Conservation (phyloP, 2,797 vertebrate species). For the Glossophaga mutica region DNA sequence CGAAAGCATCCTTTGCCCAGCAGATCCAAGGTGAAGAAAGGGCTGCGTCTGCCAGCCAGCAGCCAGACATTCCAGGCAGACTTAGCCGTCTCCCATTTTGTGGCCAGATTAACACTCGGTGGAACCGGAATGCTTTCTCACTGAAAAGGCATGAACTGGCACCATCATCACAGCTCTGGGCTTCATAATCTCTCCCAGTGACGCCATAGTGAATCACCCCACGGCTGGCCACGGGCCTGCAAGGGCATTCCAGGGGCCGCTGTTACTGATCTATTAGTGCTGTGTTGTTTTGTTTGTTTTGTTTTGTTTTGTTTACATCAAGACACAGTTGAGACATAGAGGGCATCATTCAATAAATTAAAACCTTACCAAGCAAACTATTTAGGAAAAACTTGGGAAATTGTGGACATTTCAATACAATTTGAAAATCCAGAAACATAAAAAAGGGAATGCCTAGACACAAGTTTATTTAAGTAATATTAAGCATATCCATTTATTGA, state of each 20-base stretch:
- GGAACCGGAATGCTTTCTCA: constrained; percentile 63
- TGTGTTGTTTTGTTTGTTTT: background rate
- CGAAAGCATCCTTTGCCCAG: constrained; percentile 75
- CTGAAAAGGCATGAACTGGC: constrained; percentile 59
- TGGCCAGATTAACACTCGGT: constrained; percentile 44
- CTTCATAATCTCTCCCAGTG: constrained; percentile 12
- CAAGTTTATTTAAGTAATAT: constrained; percentile 1
- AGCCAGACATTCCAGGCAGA: constrained; percentile 70
- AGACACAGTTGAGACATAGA: background rate
- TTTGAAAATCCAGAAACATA: constrained; percentile 10
- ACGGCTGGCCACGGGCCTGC: background rate
- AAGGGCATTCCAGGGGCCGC: background rate
- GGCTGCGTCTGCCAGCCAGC: constrained; percentile 66
- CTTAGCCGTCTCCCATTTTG: constrained; percentile 50
- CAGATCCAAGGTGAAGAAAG: constrained; percentile 74
- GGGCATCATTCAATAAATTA: constrained; percentile 10
- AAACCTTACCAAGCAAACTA: constrained; percentile 13
- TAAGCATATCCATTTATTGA: background rate
- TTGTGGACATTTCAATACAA: background rate
- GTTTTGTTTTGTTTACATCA: background rate
- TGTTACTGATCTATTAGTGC: constrained; percentile 29
- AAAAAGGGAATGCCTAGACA: background rate
- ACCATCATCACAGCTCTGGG: constrained; percentile 5
- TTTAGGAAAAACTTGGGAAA: constrained; percentile 1
- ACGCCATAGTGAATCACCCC: constrained; percentile 31